Evolutionary conservation across 1,140 invertebrate species (phyloP).

Genomic region (Nixonia krombeini): DNA sequence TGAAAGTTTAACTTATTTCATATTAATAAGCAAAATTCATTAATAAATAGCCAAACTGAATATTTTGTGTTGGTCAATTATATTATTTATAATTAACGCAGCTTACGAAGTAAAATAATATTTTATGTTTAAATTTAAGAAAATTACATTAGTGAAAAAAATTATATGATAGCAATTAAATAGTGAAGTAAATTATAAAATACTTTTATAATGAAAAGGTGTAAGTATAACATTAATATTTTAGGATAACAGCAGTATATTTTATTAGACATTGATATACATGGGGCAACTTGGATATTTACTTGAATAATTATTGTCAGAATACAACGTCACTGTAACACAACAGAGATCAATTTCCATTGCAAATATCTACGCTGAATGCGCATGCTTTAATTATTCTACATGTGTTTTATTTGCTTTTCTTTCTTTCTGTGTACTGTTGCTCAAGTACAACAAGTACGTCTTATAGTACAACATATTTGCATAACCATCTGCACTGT

Average conservation of each 20-base stretch:
- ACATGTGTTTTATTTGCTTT: slow-evolving; percentile 3
- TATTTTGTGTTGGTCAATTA: too few relatives aligned
- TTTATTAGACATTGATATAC: slow-evolving; percentile 73
- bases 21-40: too few relatives aligned
- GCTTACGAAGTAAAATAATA: too few relatives aligned
- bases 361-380: slow-evolving; percentile 18
- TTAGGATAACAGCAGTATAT: slow-evolving; percentile 66
- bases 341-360: slow-evolving; percentile 40
- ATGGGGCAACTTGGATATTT: slow-evolving; percentile 61
- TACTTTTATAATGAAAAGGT: slow-evolving; percentile 12
- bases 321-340: slow-evolving; percentile 54
- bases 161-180: too few relatives aligned
- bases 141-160: too few relatives aligned
- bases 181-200: too few relatives aligned
- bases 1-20: too few relatives aligned
- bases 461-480: slow-evolving; percentile 12
- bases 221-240: slow-evolving; percentile 1
- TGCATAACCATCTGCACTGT: slow-evolving; percentile 9
- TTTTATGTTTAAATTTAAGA: too few relatives aligned
- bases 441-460: slow-evolving; percentile 12
- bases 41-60: too few relatives aligned
- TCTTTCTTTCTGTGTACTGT: slow-evolving; percentile 5
- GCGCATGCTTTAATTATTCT: slow-evolving; percentile 14
- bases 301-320: slow-evolving; percentile 44
- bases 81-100: too few relatives aligned